Base-by-base conservation (phyloP, 2,113 vertebrate species). In the Salvelinus sp. region DNA sequence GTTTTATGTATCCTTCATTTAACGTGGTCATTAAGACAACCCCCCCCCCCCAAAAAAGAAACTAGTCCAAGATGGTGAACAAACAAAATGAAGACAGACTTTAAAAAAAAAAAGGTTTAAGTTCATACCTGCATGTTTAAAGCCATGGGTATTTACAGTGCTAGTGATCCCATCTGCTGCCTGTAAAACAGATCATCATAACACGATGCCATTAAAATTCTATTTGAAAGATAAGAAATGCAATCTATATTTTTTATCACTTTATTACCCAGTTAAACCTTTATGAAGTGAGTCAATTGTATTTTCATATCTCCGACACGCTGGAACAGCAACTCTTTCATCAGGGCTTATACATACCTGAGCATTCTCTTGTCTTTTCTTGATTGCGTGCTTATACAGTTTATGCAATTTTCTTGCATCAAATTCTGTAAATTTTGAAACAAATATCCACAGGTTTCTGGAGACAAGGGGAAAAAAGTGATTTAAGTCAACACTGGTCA, bases 341-440 rank as follows among this genome's bases (percentile, higher is more conserved):
- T 18, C 50, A 18, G 12, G 3, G 14, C 3, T 18, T 16, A 62
- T 22, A 62, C 63, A 73, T 93, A 99, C 97, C 95, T 96, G 96
- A 84, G 93, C 88, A 1, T 88, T 97, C 83, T 99, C 97, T 54
- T 97, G 97, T 7, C 98, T 93, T 87, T 99, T 99, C 93, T 99
- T 99, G 90, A 99, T 98, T 74, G 98, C 98, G 79, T 99, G 98
- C 74, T 99, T 99, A 87, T 99, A 99, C 9, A 99, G 88, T 70
- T 99, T 99, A 87, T 99, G 98, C 75, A 99, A 86, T 72, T 99
- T 99, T 85, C 98, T 96, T 79, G 98, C 98, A 88, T 99, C 98
- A 90, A 99, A 99, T 89, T 99, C 98, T 1, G 98, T 99, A 91
- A 99, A 99, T 84, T 99, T 99, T 25, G 97, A 99, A 64, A 99